phyloP scores from a whole-genome alignment of 2,888 invertebrate species.

The Epinotia demarniana region DNA sequence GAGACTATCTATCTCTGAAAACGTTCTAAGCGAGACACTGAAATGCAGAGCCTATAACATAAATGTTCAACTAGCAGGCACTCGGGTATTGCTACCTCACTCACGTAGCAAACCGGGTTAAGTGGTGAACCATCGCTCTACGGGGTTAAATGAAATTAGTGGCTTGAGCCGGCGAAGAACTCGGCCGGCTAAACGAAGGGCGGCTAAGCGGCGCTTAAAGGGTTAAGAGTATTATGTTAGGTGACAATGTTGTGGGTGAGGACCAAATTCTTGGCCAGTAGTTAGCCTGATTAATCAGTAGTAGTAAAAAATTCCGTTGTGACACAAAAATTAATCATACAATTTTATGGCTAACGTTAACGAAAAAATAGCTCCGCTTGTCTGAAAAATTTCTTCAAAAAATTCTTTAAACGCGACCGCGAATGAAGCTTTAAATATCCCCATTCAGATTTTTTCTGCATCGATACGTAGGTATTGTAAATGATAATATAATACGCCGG shows the following conservation, averaged over 20 bases:
- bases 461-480: no score
- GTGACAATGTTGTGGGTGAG: background rate
- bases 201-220: background rate
- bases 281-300: no score
- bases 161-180: background rate
- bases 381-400: background rate
- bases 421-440: no score
- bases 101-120: constrained; percentile 30
- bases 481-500: no score
- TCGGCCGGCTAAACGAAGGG: background rate
- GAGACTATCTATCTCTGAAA: background rate
- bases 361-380: no score
- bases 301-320: no score
- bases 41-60: background rate
- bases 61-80: background rate
- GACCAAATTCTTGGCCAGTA: no score
- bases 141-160: constrained; percentile 14
- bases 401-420: no score
- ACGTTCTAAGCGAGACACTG: background rate
- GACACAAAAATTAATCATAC: no score
- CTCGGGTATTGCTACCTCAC: background rate
- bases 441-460: no score
- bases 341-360: no score
- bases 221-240: background rate
- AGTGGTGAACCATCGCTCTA: constrained; percentile 11